Evolutionary conservation across 35 echinoderm and acorn worm genomes (phyloP).

Genomic region (Heliocidaris tuberculata): DNA sequence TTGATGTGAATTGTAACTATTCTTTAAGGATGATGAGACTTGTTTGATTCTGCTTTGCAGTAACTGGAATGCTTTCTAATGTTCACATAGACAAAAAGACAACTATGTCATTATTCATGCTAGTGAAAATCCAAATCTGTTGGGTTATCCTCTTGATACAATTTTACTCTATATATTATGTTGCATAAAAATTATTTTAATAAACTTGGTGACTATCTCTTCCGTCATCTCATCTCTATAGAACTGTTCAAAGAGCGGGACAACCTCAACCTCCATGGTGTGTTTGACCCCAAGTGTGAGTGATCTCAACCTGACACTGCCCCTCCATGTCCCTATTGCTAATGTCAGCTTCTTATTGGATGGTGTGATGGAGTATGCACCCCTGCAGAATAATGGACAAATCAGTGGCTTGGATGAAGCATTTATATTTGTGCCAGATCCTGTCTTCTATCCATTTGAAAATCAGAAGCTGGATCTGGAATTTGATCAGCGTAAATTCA

Average conservation of each 20-base stretch:
- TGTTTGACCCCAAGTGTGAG: constrained; percentile 75
- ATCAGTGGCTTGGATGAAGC: constrained; percentile 26
- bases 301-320: constrained; percentile 26
- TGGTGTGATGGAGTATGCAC: constrained; percentile 66
- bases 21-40: background rate
- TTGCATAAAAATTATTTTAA: too few relatives aligned
- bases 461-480: constrained; percentile 40
- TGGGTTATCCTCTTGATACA: too few relatives aligned
- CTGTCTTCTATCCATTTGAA: constrained; percentile 65
- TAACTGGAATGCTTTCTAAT: too few relatives aligned
- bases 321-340: constrained; percentile 46
- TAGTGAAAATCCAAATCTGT: too few relatives aligned
- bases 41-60: background rate
- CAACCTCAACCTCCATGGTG: constrained; percentile 25
- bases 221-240: background rate
- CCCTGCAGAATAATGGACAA: constrained; percentile 47
- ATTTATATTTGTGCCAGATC: constrained; percentile 59
- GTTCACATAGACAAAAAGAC: too few relatives aligned
- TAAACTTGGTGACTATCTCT: background rate
- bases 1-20: background rate
- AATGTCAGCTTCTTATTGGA: constrained; percentile 77
- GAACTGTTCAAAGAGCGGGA: constrained; percentile 41
- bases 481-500: constrained; percentile 37
- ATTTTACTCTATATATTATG: too few relatives aligned
- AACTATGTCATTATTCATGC: too few relatives aligned